Evolutionary conservation across 1,140 invertebrate genomes (phyloP).

Genomic region (Harpegnathos saltator): DNA sequence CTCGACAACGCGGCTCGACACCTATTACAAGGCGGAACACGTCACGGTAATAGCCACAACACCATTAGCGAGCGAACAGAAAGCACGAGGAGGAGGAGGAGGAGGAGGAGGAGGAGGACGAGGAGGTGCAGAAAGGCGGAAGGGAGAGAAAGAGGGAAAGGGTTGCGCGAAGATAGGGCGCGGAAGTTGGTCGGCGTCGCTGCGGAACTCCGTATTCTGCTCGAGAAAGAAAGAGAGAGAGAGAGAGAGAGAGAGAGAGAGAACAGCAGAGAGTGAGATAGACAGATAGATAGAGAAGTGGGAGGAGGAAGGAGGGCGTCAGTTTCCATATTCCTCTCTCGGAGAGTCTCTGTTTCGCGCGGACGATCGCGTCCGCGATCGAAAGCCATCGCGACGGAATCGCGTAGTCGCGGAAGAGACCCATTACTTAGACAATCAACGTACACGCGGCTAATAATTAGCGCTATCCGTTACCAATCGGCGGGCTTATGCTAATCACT

Average conservation of each 20-base stretch:
- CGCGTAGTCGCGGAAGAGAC: constrained; percentile 77
- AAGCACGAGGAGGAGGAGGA: not conserved
- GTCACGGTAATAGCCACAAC: constrained; percentile 72
- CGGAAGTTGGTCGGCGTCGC: not conserved
- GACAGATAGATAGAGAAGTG: not conserved
- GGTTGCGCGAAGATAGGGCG: constrained; percentile 9
- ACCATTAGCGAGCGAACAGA: constrained; percentile 66
- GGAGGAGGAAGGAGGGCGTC: constrained; percentile 4
- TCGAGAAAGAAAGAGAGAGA: not conserved
- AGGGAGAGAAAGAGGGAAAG: not conserved
- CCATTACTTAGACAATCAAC: constrained; percentile 83
- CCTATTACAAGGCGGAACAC: constrained; percentile 67
- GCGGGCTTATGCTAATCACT: constrained; percentile 81
- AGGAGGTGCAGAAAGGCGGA: not conserved
- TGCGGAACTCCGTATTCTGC: not conserved
- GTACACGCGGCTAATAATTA: constrained; percentile 81
- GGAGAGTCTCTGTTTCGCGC: not conserved
- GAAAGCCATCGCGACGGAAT: constrained; percentile 8
- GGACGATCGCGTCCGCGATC: not conserved
- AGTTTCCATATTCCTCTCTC: not conserved
- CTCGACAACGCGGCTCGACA: constrained; percentile 70
- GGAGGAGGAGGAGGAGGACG: not conserved
- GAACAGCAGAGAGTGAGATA: no score
- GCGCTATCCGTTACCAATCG: constrained; percentile 80
- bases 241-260: constrained; percentile 7